phyloP scores from a whole-genome alignment of 2,797 vertebrate genomes.

The Bucorvus abyssinicus region DNA sequence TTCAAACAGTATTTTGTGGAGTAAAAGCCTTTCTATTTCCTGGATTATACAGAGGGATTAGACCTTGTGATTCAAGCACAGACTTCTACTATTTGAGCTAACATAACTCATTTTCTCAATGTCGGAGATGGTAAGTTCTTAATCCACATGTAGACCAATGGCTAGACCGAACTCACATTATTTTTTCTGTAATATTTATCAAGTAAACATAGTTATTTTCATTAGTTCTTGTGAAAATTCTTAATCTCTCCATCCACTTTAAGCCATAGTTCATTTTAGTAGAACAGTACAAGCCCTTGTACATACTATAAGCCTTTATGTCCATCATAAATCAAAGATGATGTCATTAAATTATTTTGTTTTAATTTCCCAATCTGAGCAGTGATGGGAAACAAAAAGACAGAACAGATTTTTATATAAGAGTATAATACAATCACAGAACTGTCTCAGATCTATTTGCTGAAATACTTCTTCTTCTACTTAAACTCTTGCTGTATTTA shows the following conservation, averaged over 20 bases:
- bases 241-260: neutral
- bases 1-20: neutral
- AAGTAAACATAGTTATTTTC: neutral
- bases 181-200: neutral
- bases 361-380: neutral
- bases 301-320: neutral
- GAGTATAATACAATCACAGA: neutral
- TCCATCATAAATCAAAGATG: neutral
- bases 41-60: neutral
- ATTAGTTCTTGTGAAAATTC: neutral
- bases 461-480: neutral
- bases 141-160: neutral
- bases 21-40: neutral
- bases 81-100: neutral
- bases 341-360: neutral
- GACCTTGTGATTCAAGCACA: neutral
- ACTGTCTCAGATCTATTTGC: neutral
- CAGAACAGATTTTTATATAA: neutral
- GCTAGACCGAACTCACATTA: neutral
- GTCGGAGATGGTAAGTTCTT: neutral
- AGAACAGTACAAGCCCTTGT: neutral
- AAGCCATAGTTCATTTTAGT: neutral
- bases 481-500: neutral
- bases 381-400: neutral
- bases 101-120: neutral